Base-by-base conservation (phyloP, 1,140 invertebrate genomes). In the Pseudoatta argentina region DNA sequence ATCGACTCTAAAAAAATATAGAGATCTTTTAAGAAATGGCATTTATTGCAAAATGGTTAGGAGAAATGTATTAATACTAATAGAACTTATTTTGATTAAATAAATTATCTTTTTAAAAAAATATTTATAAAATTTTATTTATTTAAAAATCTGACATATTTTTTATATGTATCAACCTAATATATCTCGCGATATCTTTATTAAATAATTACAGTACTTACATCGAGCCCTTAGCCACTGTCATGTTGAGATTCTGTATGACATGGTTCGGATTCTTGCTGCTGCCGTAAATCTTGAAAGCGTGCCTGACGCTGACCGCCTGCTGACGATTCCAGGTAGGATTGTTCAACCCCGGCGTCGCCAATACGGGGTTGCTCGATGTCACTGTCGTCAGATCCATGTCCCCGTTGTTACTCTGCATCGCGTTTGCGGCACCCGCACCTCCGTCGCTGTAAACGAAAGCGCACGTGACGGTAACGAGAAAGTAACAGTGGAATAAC, bases 151-250 rank as follows among this genome's bases (percentile, higher is more conserved):
- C 39, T 39, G 8, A 44, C 10, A 44, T 44, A 12, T 44, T 44
- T 34, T 44, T 44, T 44, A 44, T 30, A 30, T 30, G 27, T 30
- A 30, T 30, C 27, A 30, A 44, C 0, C 39, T 44, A 61, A 27
- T 27, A 63, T 5, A 18, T 30, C 14, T 18, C 14, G 24, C 61
- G 6, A 5, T 14, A 63, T 57, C n/a, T 10, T 57, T 57, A 57
- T 21, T 57, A 21, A 21, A 21, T 8, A 64, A 83, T 59, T 57
- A 3, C 2, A 27, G 30, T 92, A 97, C 97, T 98, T 95, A 98
- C 98, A 98, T 99, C 66, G 97, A 97, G 86, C 98, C 98, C 95
- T 98, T 98, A 66, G 97, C 97, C 61, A 99, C 98, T 57, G 98
- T 98, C 97, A 99, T 98, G 94, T 97, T 98, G 27, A 99, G 96